Conservation (phyloP, 2,888 invertebrate species). For the Cephus runcator region DNA sequence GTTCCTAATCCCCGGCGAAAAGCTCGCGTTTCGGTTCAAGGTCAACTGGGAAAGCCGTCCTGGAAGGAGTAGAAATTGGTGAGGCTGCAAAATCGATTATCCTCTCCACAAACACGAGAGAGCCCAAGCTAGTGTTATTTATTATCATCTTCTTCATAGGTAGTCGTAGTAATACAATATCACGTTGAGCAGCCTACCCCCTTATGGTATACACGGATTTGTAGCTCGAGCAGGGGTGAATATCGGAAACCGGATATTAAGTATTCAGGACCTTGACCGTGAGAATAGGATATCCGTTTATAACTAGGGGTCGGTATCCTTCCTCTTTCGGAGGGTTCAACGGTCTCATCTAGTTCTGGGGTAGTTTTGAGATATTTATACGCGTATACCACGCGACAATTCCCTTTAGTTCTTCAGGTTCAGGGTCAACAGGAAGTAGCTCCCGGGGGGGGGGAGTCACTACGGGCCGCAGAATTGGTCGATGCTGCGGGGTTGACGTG, state of each 20-base stretch:
- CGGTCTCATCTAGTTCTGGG: neutral
- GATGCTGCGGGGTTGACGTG: neutral
- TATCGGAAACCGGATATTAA: neutral
- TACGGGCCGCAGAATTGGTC: neutral
- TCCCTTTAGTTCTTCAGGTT: neutral
- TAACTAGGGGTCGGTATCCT: neutral
- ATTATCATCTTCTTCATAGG: neutral
- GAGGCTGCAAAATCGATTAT: neutral
- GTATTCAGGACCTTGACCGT: neutral
- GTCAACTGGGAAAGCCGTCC: neutral
- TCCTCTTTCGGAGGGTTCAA: neutral
- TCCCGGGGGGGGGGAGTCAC: neutral
- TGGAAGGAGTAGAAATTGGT: neutral
- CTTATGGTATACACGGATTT: neutral
- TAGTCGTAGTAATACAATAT: neutral
- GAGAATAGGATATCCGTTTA: neutral
- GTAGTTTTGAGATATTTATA: neutral
- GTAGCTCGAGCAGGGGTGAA: neutral
- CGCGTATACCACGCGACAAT: neutral
- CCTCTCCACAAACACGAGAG: neutral
- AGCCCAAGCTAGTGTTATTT: neutral
- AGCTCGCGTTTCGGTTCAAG: neutral
- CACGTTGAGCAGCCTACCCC: neutral
- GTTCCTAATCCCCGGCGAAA: neutral
- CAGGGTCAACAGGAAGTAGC: neutral